Evolutionary conservation across 2,888 invertebrate species (phyloP), one percentile per base, ranked within the genome.

Genomic region (Malthinus seriepunctatus): DNA sequence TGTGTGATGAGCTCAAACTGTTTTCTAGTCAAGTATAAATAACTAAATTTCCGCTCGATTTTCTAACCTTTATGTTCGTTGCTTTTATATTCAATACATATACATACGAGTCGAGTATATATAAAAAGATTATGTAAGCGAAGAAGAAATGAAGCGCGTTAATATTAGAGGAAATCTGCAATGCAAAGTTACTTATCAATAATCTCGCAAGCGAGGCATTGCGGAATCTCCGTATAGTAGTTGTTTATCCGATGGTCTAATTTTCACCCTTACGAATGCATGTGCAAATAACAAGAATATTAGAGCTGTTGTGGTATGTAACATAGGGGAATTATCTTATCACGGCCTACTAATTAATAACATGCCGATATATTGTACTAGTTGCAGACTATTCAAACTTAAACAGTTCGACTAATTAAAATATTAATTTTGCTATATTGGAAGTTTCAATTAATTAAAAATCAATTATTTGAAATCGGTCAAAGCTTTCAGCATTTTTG

Each of bases 261-360:
- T 56, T 59, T 59, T 54, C 54, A 59, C 50, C 23, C 50, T 46
- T 49, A 8, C 33, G 15, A 48, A 48, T 54, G 54, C 54, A 54
- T 59, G 58, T 46, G 59, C 33, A 46, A 49, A 50, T 31, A 54
- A 54, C 55, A 55, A 56, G 51, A 56, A 51, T 51, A 55, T 60
- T 60, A 47, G 60, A 42, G 10, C 39, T 60, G 48, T 55, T 60
- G 51, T 39, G 55, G 56, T 55, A 34, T 38, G 32, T 32, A 50
- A 52, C 59, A 54, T 53, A 54, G 59, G 59, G 33, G 51, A 59
- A 54, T 59, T 59, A 54, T 59, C 59, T 50, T 23, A 23, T 23
- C 23, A 23, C 54, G 53, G 51, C 46, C 59, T 54, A 51, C 34
- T 38, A 47, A 51, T 49, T 48, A 54, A 59, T 59, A 53, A 54